Base-by-base conservation (phyloP, 2,888 invertebrate genomes). In the Anthophora plumipes region DNA sequence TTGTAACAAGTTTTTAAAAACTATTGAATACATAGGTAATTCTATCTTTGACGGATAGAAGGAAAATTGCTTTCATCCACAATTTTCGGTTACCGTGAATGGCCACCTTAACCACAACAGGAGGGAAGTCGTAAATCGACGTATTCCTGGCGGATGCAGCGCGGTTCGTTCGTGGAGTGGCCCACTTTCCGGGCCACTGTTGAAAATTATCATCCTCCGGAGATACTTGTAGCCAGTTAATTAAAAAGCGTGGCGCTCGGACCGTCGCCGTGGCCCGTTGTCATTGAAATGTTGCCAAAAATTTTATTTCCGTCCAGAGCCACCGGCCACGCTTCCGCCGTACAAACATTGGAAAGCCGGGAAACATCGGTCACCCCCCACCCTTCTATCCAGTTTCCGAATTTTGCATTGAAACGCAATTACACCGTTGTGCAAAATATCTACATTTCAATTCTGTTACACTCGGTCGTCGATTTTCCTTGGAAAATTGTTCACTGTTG, bases 251-350 rank as follows among this genome's bases (percentile, higher is more conserved):
- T 55, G 64, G 80, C 69, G 57, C 63, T 59, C 20, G 54, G 43
- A 67, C 50, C 73, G 55, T 66, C 69, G 55, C 68, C 69, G 73
- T 59, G 60, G 37, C 25, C 71, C 46, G 76, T 78, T 68, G 80
- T 80, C 85, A 82, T 84, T 89, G 89, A 88, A 89, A 85, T 80
- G 78, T 80, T 88, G 89, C 84, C 83, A 86, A 87, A 84, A 85
- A 86, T 86, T 84, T 76, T 83, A 82, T 85, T 86, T 68, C 77
- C 71, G 75, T 64, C 59, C 72, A 66, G 59, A 71, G 52, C 52
- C 57, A 39, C 57, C 66, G 80, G 59, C 66, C 72, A 64, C 80
- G 80, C 67, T 84, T 76, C 60, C 82, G 76, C 20, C 67, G 59
- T 17, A 78, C 81, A 77, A 84, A 83, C 84, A 81, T 83, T 77